A percentile compares a stretch with the other conserved stretches of the same genome.
phyloP scores from a whole-genome alignment of 2,113 vertebrate species.

The Sula dactylatra region DNA sequence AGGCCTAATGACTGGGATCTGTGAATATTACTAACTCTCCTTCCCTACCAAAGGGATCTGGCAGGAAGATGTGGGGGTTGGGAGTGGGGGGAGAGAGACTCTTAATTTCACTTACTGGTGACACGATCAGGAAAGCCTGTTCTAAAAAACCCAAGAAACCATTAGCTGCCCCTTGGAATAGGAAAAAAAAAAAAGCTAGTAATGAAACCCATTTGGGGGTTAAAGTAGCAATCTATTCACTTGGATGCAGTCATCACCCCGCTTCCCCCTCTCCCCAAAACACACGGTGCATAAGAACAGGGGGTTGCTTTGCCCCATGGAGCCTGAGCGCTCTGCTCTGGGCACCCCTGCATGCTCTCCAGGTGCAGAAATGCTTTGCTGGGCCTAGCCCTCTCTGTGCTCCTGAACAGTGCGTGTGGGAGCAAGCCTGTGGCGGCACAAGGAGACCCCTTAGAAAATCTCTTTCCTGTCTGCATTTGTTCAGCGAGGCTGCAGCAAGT shows the following conservation, averaged over 20 bases:
- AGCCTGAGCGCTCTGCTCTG: not conserved
- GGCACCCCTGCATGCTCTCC: not conserved
- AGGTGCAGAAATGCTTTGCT: not conserved
- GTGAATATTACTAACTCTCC: not conserved
- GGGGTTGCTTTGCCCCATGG: not conserved
- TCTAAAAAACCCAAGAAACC: not conserved
- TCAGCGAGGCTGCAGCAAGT: not conserved
- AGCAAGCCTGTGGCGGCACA: rapidly evolving
- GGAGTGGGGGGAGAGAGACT: not conserved
- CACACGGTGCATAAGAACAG: rapidly evolving
- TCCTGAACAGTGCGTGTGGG: rapidly evolving
- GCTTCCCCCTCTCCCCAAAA: not conserved
- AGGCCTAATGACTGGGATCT: slow-evolving; percentile 31
- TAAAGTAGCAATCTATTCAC: slow-evolving; percentile 4
- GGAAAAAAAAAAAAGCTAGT: not conserved
- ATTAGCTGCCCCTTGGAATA: not conserved
- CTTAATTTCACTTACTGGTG: slow-evolving; percentile 27
- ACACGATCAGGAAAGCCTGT: not conserved
- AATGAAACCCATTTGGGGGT: slow-evolving; percentile 26
- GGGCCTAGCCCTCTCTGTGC: not conserved
- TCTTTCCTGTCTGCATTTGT: not conserved
- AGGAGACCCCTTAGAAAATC: not conserved
- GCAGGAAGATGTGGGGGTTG: slow-evolving; percentile 42
- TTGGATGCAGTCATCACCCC: not conserved
- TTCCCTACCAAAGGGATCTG: slow-evolving; percentile 38